Base-by-base conservation (phyloP, 2,113 vertebrate species). In the Leptocoma aspasia region DNA sequence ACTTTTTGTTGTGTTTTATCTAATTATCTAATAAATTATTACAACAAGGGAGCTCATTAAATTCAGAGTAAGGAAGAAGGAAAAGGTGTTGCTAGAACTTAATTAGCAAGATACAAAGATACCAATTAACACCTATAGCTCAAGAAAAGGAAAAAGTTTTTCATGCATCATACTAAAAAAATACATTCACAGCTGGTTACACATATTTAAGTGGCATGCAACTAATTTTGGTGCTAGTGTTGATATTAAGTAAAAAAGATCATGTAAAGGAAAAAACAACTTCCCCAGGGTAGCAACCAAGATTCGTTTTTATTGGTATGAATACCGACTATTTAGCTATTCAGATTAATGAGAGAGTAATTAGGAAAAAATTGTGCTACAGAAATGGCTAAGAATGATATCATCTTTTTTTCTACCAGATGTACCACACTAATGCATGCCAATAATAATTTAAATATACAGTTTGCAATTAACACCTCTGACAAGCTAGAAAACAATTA, bases 81-180 rank as follows among this genome's bases (percentile, higher is more conserved):
- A 98, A 97, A 97, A 98, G 98, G 97, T 98, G 98, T 97, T 97
- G 97, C 97, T 97, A 95, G 97, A 97, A 97, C 97, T 97, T 98
- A 98, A 98, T 99, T 98, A 98, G 97, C 98, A 98, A 97, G 97
- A 98, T 98, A 98, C 96, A 98, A 97, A 98, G 97, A 98, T 95
- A 96, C 98, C 98, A 98, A 99, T 99, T 99, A 99, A 98, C 98
- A 98, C 98, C 94, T 98, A 96, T 94, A 97, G 94, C 94, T 95
- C 75, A 97, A 94, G 50, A 91, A 97, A 97, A 91, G 76, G 53
- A 93, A 57, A 97, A 96, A 59, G 50, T 87, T 92, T 96, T 97
- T 95, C 65, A 89, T 94, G 75, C 63, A 76, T 42, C 59, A 69
- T 86, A 92, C 82, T 89, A 95, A 97, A 97, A 97, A 97, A 97